These are phyloP conservation scores for Folsomia candida DNA, from an alignment of 2,888 invertebrate genomes.

Conservation along the genomic window DNA sequence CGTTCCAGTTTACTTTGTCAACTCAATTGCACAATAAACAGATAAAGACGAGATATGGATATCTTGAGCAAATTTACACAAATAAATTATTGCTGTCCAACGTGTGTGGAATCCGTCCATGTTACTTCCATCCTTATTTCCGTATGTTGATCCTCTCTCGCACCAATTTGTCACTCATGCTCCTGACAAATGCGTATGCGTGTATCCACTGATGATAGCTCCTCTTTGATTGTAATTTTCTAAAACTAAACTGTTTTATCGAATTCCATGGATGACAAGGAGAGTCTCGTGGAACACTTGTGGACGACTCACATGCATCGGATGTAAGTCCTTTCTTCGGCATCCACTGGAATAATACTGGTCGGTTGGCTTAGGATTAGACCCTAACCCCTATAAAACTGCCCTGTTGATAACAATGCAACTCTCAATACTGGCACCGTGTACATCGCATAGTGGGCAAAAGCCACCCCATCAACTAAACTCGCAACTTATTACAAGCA, in stretches of 20 bases:
- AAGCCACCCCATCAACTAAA: conserved; percentile 13
- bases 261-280: too few species aligned
- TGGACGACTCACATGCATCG: background rate
- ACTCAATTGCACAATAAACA: background rate
- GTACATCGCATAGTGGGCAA: background rate
- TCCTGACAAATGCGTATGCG: too few species aligned
- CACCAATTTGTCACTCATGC: too few species aligned
- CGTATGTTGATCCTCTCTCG: too few species aligned
- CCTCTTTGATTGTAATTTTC: too few species aligned
- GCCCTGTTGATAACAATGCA: conserved; percentile 15
- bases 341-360: conserved; percentile 17
- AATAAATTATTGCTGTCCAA: too few species aligned
- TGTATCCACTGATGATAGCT: too few species aligned
- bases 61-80: background rate
- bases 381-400: conserved; percentile 11
- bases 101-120: too few species aligned
- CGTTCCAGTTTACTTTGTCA: background rate
- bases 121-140: too few species aligned
- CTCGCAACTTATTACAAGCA: background rate
- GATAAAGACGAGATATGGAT: background rate
- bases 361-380: conserved; percentile 16
- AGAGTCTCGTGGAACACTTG: too few species aligned
- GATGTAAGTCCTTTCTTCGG: conserved; percentile 5
- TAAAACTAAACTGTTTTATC: too few species aligned
- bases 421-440: background rate